These are phyloP conservation scores for Triplophysa bombifrons DNA, from an alignment of 2,797 vertebrate genomes.

Conservation along the genomic window DNA sequence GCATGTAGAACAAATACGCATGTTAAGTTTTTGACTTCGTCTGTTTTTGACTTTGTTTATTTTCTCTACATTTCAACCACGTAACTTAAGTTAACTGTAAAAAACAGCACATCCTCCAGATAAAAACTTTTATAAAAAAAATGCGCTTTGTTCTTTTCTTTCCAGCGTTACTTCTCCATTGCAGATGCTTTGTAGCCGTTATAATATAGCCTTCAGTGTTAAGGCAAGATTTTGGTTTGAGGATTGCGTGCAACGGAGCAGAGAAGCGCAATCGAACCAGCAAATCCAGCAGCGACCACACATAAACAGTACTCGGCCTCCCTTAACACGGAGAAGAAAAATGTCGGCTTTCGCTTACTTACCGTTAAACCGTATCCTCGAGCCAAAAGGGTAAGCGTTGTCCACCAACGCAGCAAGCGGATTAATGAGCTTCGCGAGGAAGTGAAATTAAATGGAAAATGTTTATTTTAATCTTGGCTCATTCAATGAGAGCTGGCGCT, in stretches of 20 bases:
- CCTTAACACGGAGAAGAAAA: conserved; percentile 9
- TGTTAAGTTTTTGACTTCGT: not conserved
- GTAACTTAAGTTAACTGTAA: too few relatives aligned
- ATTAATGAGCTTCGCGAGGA: not conserved
- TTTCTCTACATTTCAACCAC: not conserved
- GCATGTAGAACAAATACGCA: not conserved
- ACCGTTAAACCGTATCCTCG: conserved; percentile 28
- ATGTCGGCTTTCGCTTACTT: conserved; percentile 28
- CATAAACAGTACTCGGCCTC: conserved; percentile 35
- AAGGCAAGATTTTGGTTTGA: too few relatives aligned
- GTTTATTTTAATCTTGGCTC: conserved; percentile 41
- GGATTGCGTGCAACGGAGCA: not conserved
- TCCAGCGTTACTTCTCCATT: not conserved
- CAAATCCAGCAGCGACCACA: conserved; percentile 27
- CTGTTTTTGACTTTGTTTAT: not conserved
- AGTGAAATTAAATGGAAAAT: not conserved
- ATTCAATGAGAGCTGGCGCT: conserved; percentile 59
- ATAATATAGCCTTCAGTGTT: not conserved
- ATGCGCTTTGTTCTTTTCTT: conserved; percentile 30
- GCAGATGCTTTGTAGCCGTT: not conserved
- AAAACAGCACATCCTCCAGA: not conserved
- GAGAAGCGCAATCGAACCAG: not conserved
- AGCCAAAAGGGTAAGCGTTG: conserved; percentile 19
- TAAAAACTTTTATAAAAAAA: conserved; percentile 7
- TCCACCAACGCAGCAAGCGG: conserved; percentile 3